Percentiles rank a stretch among this genome's conserved stretches.
These are phyloP conservation scores for Patella ulyssiponensis DNA, from an alignment of 2,888 invertebrate genomes.

Conservation along the genomic window DNA sequence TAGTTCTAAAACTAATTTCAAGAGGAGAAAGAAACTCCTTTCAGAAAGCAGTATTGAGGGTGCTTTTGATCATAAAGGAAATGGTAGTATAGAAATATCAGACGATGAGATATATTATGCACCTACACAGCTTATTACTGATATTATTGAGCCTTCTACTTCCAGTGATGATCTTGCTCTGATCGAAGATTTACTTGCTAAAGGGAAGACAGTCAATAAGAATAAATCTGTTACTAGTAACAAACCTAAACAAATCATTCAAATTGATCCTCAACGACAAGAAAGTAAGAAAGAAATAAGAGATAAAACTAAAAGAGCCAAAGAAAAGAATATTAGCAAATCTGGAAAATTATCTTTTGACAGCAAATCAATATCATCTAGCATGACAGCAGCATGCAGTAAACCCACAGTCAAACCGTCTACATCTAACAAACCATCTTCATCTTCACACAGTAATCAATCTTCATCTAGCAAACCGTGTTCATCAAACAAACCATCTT, in stretches of 20 bases:
- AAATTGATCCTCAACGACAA: background rate
- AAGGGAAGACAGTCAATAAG: no score
- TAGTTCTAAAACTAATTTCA: background rate
- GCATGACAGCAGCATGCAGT: background rate
- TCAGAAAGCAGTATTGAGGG: background rate
- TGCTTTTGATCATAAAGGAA: background rate
- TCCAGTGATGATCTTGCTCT: no score
- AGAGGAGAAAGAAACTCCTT: background rate
- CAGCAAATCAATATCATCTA: background rate
- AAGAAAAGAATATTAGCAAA: background rate
- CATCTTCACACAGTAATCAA: background rate
- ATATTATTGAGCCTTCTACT: background rate
- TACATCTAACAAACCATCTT: background rate
- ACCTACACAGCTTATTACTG: background rate
- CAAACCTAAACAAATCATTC: background rate
- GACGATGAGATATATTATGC: background rate
- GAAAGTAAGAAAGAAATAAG: conserved; percentile 3
- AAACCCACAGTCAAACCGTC: background rate
- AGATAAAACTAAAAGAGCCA: background rate
- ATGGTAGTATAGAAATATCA: background rate
- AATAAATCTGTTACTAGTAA: no score
- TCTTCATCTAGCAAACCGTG: background rate
- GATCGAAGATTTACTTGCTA: no score
- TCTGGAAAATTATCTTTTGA: background rate
- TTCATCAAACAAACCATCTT: background rate